phyloP scores from a whole-genome alignment of 2,797 vertebrate genomes.

The Rhadinocentrus ornatus region DNA sequence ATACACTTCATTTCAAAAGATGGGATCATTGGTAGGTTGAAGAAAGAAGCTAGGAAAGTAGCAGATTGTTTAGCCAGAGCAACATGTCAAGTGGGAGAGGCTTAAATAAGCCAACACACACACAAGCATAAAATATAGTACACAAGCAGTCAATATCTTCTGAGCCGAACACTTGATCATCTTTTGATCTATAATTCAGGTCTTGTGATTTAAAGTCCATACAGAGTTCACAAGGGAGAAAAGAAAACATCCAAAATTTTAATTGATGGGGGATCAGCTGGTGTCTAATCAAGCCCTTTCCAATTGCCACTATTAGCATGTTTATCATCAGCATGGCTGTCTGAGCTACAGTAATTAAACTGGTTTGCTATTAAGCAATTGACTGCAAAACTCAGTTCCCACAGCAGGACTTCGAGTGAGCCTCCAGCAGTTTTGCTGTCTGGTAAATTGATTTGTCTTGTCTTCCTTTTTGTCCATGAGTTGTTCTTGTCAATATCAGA shows the following conservation, averaged over 20 bases:
- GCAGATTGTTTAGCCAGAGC: conserved; percentile 23
- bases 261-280: not conserved
- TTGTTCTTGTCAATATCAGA: too few relatives aligned
- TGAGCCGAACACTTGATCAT: conserved; percentile 6
- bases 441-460: too few relatives aligned
- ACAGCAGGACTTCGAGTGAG: too few relatives aligned
- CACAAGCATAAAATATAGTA: not conserved
- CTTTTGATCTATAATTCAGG: not conserved
- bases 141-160: not conserved
- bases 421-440: too few relatives aligned
- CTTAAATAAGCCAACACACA: conserved; percentile 3
- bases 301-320: too few relatives aligned
- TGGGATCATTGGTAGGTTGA: conserved; percentile 8
- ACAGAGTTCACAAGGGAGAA: not conserved
- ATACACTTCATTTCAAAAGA: conserved; percentile 18
- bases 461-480: too few relatives aligned
- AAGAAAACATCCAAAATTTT: not conserved
- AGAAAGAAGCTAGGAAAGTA: conserved; percentile 3
- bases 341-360: too few relatives aligned
- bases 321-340: too few relatives aligned
- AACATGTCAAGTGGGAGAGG: conserved; percentile 42
- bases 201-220: not conserved
- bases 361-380: too few relatives aligned
- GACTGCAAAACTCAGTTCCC: too few relatives aligned
- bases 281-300: not conserved